Base-by-base conservation (phyloP, 2,797 vertebrate genomes). In the Odontamblyopus lacepedii region DNA sequence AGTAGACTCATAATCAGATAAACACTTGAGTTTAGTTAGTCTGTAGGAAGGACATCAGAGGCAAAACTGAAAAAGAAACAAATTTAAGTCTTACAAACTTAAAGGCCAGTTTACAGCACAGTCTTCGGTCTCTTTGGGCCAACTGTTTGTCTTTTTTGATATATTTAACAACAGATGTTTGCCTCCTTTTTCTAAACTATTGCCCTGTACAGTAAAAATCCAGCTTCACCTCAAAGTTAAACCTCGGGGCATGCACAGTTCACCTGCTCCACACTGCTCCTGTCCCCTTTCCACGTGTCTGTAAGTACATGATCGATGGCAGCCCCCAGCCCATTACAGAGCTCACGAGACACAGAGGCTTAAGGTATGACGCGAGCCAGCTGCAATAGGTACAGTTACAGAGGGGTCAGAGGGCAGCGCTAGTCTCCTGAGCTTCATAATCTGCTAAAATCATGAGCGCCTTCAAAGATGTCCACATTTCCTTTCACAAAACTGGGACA, bases 391-490 rank as follows among this genome's bases (percentile, higher is more conserved):
- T 80, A 69, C 57, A 72, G 67, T 77, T 73, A 67, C 57, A 32
- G 48, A 69, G 53, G 30, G 35, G 59, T 19, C 63, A 64, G 41
- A 79, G 71, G 72, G 60, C 55, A 79, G 66, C 55, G 48, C 32
- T 1, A 48, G 66, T 82, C 69, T 79, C 66, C 41, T 69, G 79
- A 72, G 73, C 50, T 75, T 71, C 57, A 70, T 77, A 71, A 78
- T 85, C 78, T 81, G 75, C 27, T 77, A 44, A 85, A 83, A 73
- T 82, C 79, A 79, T 74, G 63, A 81, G 30, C 60, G 13, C 29
- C 64, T 81, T 83, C 82, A 85, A 76, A 84, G 70, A 73, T 75
- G 65, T 5, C 8, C 9, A 27, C 62, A 12, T 8, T 61, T 70
- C 61, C 13, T 75, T 71, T 62, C 44, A 27, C 62, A 51, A 72